Base-by-base conservation (phyloP, 1,140 invertebrate genomes). In the Globodera rostochiensis region DNA sequence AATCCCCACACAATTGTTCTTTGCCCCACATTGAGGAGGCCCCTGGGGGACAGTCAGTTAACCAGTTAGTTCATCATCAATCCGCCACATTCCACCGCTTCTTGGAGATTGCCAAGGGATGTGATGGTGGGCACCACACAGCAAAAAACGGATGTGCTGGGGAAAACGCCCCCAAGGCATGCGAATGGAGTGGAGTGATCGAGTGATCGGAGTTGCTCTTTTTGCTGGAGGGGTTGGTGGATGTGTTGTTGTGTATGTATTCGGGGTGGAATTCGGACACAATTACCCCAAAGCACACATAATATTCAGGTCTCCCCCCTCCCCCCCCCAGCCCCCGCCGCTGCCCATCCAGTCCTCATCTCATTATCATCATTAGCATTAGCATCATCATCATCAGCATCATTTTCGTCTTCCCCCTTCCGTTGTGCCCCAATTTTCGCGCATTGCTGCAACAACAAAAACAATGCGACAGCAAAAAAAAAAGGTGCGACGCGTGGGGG, bases 371-470 rank as follows among this genome's bases (percentile, higher is more conserved):
- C 15, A 60, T 60, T 19, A 60, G 9, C 57, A 60, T 60, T 15
- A 60, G 25, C n/a, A n/a, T 50, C 50, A 6, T 60, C 57, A 60
- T 60, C 15, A 60, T 60, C 15, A 60, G 9, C 57, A 60, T 60
- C 57, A 60, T 60, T 15, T 60, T 60, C 19, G 11, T 15, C 57
- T 60, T 60, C 57, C 19, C 57, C 57, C 57, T 60, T 60, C 57
- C 57, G 57, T 60, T 60, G 25, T 36, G 57, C 57, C 57, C 57
- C 15, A 60, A 60, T 60, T 50, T 60, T 60, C 57, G 57, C 57
- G 15, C 57, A 60, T 60, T 60, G 57, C 57, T 60, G 57, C 57
- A 60, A 60, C 57, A 60, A 60, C 57, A 60, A 60, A 60, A 60
- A 60, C 57, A 60, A 60, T 19, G 15, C 15, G 57, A 60, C 15